Evolutionary conservation across 2,113 vertebrate species (phyloP), one percentile per base, ranked within the genome.

Genomic region (Pyxicephalus adspersus): DNA sequence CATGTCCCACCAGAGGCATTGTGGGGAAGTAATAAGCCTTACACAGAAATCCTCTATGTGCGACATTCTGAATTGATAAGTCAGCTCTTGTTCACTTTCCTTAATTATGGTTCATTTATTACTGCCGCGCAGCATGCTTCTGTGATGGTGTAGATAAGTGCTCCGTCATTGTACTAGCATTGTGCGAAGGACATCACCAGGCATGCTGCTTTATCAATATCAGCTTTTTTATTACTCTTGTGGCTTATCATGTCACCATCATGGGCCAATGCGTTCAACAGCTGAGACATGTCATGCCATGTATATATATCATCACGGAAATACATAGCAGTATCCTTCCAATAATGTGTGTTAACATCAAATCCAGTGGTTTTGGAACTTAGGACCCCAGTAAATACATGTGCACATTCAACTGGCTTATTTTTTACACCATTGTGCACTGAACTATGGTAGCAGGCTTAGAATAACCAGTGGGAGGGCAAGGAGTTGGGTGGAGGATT

Each of bases 41-140:
- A 82, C 70, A 82, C 71, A 82, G 71, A 82, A 74, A 82, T 55
- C 70, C 63, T 71, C 61, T 51, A 74, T 75, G 80, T 82, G 71
- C 80, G 52, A 71, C 71, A 75, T 82, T 82, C 80, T 66, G 80
- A 82, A 82, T 82, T 82, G 80, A 82, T 82, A 82, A 82, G 80
- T 82, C 80, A 82, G 80, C 80, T 75, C 80, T 82, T 74, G 80
- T 75, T 75, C 80, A 82, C 80, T 75, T 75, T 74, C 52, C 80
- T 82, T 82, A 82, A 82, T 82, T 82, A 82, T 82, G 71, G 63
- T 71, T 82, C 80, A 82, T 82, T 82, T 82, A 82, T 82, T 82
- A 75, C 71, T n/a, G 67, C 61, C n/a, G 70, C 70, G 50, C 70
- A 82, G 80, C 63, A 26, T 58, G 80, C 54, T 72, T 66, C 51